phyloP scores from a whole-genome alignment of 2,113 vertebrate species.

The Chlamydotis undulata region DNA sequence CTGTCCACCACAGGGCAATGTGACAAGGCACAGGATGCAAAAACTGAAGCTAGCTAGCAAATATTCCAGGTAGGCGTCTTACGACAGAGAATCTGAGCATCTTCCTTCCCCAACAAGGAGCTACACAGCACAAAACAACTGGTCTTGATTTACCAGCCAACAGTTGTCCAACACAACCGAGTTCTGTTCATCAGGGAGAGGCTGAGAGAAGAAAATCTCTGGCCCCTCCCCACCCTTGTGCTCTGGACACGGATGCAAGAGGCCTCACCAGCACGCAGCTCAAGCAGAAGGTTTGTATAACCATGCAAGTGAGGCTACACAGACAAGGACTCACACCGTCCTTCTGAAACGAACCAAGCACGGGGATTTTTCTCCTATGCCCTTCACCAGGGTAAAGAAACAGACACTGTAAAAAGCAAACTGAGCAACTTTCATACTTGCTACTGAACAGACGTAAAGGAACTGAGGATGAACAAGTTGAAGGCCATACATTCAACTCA shows the following conservation, averaged over 20 bases:
- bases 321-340: neutral
- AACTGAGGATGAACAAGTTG: neutral
- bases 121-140: neutral
- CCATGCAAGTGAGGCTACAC: neutral
- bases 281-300: neutral
- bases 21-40: neutral
- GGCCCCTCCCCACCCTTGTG: neutral
- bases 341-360: neutral
- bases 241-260: neutral
- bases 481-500: neutral
- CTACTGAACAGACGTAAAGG: neutral
- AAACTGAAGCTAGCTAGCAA: neutral
- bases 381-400: neutral
- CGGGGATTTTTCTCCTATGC: neutral
- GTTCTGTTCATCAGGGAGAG: neutral
- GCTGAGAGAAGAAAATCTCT: neutral
- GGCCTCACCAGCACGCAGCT: neutral
- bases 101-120: neutral
- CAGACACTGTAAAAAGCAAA: neutral
- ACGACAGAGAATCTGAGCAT: neutral
- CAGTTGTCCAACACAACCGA: accelerated
- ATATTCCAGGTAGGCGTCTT: neutral
- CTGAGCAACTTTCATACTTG: neutral
- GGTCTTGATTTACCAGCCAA: neutral
- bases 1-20: neutral